These are phyloP conservation scores for Rhimphoctona megacephalus DNA, from an alignment of 2,888 invertebrate species.

Conservation along the genomic window DNA sequence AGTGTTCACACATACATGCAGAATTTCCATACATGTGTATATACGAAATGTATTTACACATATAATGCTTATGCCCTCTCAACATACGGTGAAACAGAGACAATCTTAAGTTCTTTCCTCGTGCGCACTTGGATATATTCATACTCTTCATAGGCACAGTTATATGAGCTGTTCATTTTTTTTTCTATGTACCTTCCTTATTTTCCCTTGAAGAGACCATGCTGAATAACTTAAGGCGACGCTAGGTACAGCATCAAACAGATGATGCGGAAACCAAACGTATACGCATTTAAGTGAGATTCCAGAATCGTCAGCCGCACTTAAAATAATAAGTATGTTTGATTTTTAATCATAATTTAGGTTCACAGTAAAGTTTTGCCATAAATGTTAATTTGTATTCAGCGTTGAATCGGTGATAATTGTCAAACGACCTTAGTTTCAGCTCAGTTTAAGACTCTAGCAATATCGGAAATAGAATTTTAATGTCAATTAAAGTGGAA, in stretches of 20 bases:
- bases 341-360: neutral
- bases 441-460: neutral
- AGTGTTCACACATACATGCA: neutral
- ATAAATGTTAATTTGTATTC: neutral
- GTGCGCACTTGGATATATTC: constrained; percentile 21
- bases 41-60: neutral
- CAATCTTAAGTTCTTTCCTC: constrained; percentile 9
- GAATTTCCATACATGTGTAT: neutral
- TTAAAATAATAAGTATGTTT: neutral
- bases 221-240: constrained; percentile 25
- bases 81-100: constrained; percentile 24
- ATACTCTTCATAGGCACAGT: constrained; percentile 15
- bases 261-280: constrained; percentile 30
- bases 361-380: neutral
- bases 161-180: constrained; percentile 8
- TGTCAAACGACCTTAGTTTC: neutral
- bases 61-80: constrained; percentile 13
- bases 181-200: constrained; percentile 7
- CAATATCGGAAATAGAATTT: neutral
- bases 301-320: neutral
- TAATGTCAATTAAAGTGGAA: neutral
- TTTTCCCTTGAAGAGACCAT: constrained; percentile 27
- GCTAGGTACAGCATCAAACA: constrained; percentile 26
- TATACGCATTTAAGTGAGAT: constrained; percentile 4
- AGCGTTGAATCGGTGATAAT: neutral